phyloP scores from a whole-genome alignment of 2,797 vertebrate species.

The Phataginus tetradactyla region DNA sequence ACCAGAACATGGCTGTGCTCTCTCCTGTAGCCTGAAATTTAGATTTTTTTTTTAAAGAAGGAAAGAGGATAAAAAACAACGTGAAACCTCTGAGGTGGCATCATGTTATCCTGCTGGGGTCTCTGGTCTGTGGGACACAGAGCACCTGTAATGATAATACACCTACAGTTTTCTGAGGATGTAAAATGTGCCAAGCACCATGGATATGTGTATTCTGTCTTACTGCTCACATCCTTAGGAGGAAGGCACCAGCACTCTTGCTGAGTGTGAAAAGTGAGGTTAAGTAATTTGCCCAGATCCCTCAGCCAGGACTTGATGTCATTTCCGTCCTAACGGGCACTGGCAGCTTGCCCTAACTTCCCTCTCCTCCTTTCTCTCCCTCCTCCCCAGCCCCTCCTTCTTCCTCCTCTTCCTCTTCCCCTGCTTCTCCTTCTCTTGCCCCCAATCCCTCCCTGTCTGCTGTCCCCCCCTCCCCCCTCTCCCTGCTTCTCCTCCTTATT shows the following conservation, averaged over 20 bases:
- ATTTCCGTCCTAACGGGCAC: background rate
- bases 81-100: background rate
- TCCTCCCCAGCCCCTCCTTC: no score
- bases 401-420: no score
- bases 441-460: background rate
- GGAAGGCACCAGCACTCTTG: background rate
- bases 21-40: background rate
- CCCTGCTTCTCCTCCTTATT: background rate
- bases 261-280: background rate
- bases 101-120: background rate
- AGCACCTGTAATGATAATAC: background rate
- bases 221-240: background rate
- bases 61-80: background rate
- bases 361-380: background rate
- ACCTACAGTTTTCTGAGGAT: background rate
- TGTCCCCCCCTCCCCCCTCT: background rate
- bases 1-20: background rate
- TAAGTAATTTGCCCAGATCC: background rate
- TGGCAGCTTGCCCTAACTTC: background rate
- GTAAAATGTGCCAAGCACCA: background rate
- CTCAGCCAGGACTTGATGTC: background rate
- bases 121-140: background rate
- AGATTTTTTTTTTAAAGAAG: background rate
- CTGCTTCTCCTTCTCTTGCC: rapidly evolving
- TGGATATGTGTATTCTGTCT: background rate